These are phyloP conservation scores for Clarias batrachus DNA, from an alignment of 2,113 vertebrate genomes.

Conservation along the genomic window DNA sequence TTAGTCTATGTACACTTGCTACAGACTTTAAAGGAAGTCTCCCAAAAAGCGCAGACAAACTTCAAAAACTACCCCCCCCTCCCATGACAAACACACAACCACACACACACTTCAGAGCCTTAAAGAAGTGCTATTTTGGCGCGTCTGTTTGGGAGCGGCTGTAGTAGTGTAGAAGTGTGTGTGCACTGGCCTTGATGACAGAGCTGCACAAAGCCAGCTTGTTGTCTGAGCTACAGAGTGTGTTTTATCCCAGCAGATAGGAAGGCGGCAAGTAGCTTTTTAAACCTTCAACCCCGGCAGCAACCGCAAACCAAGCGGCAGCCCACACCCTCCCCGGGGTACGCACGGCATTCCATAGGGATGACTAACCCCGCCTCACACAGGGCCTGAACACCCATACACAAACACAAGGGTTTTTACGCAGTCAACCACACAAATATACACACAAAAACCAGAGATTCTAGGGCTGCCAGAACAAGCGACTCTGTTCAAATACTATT, in stretches of 20 bases:
- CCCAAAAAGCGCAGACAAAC: conserved; percentile 36
- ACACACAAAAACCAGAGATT: conserved; percentile 7
- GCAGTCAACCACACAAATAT: conserved; percentile 27
- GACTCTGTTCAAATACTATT: neutral
- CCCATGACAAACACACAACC: neutral
- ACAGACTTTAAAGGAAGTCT: conserved; percentile 41
- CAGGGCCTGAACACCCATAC: conserved; percentile 35
- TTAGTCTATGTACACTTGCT: conserved; percentile 29
- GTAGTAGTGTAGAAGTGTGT: conserved; percentile 5
- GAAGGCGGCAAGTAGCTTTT: conserved; percentile 70
- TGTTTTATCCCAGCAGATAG: conserved; percentile 74
- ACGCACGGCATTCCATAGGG: conserved; percentile 76
- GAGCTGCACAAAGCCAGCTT: conserved; percentile 71
- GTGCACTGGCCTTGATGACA: conserved; percentile 41
- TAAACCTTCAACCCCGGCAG: conserved; percentile 74
- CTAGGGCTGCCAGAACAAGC: neutral
- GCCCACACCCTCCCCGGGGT: conserved; percentile 75
- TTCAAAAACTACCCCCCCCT: conserved; percentile 18
- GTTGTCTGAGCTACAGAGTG: conserved; percentile 72
- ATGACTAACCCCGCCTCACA: conserved; percentile 68
- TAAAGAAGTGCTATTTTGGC: conserved; percentile 44
- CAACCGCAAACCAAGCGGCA: conserved; percentile 80
- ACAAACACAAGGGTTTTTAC: conserved; percentile 6
- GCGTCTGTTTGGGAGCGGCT: conserved; percentile 33
- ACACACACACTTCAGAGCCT: conserved; percentile 11